Evolutionary conservation across 2,797 vertebrate genomes (phyloP), one percentile per base, ranked within the genome.

Genomic region (Sorex maritimensis): DNA sequence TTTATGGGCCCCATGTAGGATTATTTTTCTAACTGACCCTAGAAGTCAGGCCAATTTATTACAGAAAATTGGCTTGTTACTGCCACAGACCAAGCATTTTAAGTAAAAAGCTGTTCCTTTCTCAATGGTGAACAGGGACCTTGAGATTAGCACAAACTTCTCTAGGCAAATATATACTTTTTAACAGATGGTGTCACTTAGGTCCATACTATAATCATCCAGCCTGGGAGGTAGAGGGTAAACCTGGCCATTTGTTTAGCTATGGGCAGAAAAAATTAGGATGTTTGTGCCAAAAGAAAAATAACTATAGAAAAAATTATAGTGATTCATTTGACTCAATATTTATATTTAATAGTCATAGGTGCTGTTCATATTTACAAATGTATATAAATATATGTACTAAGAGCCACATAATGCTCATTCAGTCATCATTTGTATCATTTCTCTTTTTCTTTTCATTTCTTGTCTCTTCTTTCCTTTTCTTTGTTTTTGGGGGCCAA

Each of bases 211-310:
- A 44, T 5, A 44, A 1, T 52, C 28, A 13, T 65, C 14, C 14
- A 30, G 38, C 1, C 23, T 52, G 72, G 30, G 15, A 44, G 71
- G 44, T 19, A 38, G 52, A 75, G 19, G 10, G 6, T 21, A 41
- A 2, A 15, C 24, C 41, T 83, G 38, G 14, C 8, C 14, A 23
- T 68, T 81, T 55, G 46, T 11, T 52, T 30, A 55, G 61, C 19
- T 34, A 6, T n/a, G 38, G n/a, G 44, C 14, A 49, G 79, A 34
- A 87, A 68, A 46, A 5, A n/a, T 79, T 21, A 80, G 38, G 68
- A 12, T 5, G 28, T 68, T 89, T 14, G 13, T 19, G 30, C 26
- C 63, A 58, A 88, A n/a, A 61, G 69, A 71, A 90, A 95, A 92
- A 17, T 30, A 12, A 58, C 38, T 28, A 38, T 28, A 23, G 61